Conservation (phyloP, 1,140 invertebrate species). For the Monomorium pharaonis region DNA sequence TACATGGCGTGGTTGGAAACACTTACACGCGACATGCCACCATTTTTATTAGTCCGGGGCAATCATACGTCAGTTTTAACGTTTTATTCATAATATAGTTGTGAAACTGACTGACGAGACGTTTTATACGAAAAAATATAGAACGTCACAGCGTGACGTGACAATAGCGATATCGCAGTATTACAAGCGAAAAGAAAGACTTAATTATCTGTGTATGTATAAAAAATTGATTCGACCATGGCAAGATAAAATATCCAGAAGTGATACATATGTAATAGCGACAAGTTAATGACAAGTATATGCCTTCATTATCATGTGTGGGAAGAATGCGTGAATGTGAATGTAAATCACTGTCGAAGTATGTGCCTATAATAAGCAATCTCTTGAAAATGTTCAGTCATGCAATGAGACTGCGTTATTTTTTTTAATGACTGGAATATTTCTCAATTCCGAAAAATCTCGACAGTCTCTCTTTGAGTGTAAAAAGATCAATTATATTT, state of each 20-base stretch:
- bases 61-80: slow-evolving; percentile 98
- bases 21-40: slow-evolving; percentile 95
- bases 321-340: slow-evolving; percentile 3
- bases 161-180: slow-evolving; percentile 30
- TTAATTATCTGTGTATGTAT: slow-evolving; percentile 50
- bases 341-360: slow-evolving; percentile 38
- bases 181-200: slow-evolving; percentile 51
- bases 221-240: slow-evolving; percentile 18
- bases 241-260: slow-evolving; percentile 7
- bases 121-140: neutral
- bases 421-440: slow-evolving; percentile 51
- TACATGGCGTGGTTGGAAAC: slow-evolving; percentile 98
- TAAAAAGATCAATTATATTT: slow-evolving; percentile 40
- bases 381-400: slow-evolving; percentile 11
- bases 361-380: slow-evolving; percentile 57
- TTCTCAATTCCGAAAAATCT: slow-evolving; percentile 47
- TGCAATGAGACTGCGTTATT: slow-evolving; percentile 46
- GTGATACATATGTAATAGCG: slow-evolving; percentile 2
- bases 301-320: slow-evolving; percentile 12
- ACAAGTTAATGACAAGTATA: slow-evolving; percentile 21
- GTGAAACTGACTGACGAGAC: neutral
- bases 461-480: slow-evolving; percentile 1
- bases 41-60: slow-evolving; percentile 95
- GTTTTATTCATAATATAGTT: slow-evolving; percentile 94
- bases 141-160: neutral